Base-by-base conservation (phyloP, 2,888 invertebrate genomes). In the Epistrophella euchroma region DNA sequence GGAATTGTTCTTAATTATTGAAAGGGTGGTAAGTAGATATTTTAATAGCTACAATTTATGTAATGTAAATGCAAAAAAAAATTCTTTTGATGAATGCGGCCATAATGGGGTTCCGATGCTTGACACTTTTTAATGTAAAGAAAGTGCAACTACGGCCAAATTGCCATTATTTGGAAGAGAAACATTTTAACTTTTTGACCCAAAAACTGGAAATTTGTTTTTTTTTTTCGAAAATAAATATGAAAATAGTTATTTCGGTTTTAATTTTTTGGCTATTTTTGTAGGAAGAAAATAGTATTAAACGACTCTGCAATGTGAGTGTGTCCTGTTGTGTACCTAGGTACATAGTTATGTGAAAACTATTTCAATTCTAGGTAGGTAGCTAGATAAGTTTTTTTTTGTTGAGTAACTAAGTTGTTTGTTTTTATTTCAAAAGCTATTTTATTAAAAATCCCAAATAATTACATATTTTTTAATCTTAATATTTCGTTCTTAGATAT, bases 31-130 rank as follows among this genome's bases (percentile, higher is more conserved):
- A 74, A 86, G 82, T 72, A 1, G 0, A 37, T 25, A 11, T n/a
- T 25, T 9, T 47, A n/a, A 1, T 4, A n/a, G 22, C 32, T 15
- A n/a, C 19, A 70, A 55, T 85, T 85, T 82, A 86, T 86, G 73
- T 82, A 86, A 86, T 82, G 77, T 73, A 78, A 82, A 73, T 35
- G 37, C 25, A 17, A 66, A 52, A 35, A 35, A 40, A 37, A 71
- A 77, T n/a, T 9, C 32, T 1, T 56, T 40, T 64, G 19, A 43
- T 25, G 37, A 64, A 45, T 82, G 37, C 86, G 86, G 86, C 82
- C 86, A 86, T 86, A 86, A 86, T 82, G 86, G 64, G 77, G 13
- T n/a, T n/a, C n/a, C 5, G 58, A 40, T 74, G 73, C 68, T 72
- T 74, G 81, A 60, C 70, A 84, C 22, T 68, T 66, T 55, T 40